Base-by-base conservation (phyloP, 2,113 vertebrate genomes). In the Alosa alosa region DNA sequence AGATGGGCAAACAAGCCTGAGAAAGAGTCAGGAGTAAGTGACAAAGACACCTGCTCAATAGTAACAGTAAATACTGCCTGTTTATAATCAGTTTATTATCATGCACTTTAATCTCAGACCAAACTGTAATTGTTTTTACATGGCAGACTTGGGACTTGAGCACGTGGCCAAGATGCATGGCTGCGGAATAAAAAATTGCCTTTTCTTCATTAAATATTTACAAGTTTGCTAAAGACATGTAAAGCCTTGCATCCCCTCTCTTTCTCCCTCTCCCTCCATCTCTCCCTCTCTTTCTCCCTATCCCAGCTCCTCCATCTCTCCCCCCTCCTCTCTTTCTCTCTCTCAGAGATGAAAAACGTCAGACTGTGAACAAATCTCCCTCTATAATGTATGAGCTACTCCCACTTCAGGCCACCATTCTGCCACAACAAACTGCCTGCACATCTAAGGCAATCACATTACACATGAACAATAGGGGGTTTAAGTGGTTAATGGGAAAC, bases 201-300 rank as follows among this genome's bases (percentile, higher is more conserved):
- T 78, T 78, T 41, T 64, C 31, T 78, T 78, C 15, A 78, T 78
- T 13, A 36, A 78, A 39, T 78, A 78, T 78, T 78, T 78, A 78
- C 72, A 41, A 6, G 31, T 11, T 78, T 31, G 39, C 72, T 78
- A 39, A 78, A 78, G 15, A 36, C 72, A 78, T 78, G 72, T 78
- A 78, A 36, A 39, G 25, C 22, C 9, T 13, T 39, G 25, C 4
- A 15, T 25, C 3, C 64, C 6, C 64, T 13, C 7, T 3, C 72
- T 6, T 10, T 11, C 11, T 3, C 72, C 10, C 3, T 11, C 55
- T 60, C 20, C 22, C 4, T 60, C 55, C 20, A 18, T 18, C 11
- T 17, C 11, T 52, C 50, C 3, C 13, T 17, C 13, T 52, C 50
- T 52, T 17, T n/a, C 60, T n/a, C 22, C 5, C 20, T 8, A 25